Base-by-base conservation (phyloP, 2,888 invertebrate genomes). In the Drosophila tripunctata region DNA sequence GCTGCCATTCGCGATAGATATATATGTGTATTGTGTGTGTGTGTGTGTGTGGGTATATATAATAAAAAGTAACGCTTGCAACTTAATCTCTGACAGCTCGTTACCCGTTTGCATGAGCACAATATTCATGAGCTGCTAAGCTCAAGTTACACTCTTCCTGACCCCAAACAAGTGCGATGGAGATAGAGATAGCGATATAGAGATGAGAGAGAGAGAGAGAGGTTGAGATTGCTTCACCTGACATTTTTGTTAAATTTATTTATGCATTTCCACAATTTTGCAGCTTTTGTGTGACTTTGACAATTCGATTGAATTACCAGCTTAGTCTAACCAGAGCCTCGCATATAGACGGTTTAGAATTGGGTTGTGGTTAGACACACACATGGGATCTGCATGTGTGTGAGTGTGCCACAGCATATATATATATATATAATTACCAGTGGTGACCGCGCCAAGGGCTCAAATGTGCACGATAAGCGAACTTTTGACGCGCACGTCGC, bases 81-180 rank as follows among this genome's bases (percentile, higher is more conserved):
- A 87, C 89, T 88, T 89, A 87, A 89, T 87, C 89, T 87, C 88
- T 81, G 89, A 87, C 85, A 88, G 87, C 85, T 87, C 79, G 79
- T 84, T 85, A 82, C 88, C 86, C 77, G 85, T 81, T 82, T 84
- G 78, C 82, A 82, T 88, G 80, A 84, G 89, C 87, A 72, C 88
- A 77, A 88, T 88, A 85, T 88, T 85, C 85, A 85, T 86, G 89
- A 88, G 89, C 87, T 85, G 88, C 84, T 83, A 84, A 84, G 88
- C 83, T 84, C 86, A 78, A 88, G 88, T 84, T 88, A 87, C 88
- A 78, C 82, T 80, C 75, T 70, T 70, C n/a, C 70, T 88, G 73
- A 54, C 54, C 41, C 48, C 64, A 48, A 27, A 22, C 45, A 1
- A 27, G 33, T 14, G 3, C 5, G 10, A 17, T 4, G 17, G 27